A percentile compares a stretch with the other conserved stretches of the same genome.
Conservation (phyloP, 2,797 vertebrate species). For the Xenopus petersii region DNA sequence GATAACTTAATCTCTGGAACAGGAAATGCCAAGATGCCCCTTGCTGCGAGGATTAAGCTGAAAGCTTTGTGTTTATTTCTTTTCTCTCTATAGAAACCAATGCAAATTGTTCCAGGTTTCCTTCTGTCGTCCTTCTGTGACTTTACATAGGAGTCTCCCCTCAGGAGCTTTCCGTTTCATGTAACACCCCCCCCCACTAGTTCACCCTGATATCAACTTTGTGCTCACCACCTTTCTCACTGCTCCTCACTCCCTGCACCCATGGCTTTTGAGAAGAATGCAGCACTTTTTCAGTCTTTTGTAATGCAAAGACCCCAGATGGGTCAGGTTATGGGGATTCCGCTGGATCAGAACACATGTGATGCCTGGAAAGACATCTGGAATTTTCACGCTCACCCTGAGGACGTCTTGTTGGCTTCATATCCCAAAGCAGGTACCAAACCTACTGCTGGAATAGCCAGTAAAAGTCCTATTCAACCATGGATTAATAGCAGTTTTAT, state of each 20-base stretch:
- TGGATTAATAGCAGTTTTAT: too few relatives aligned
- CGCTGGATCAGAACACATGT: conserved; percentile 25
- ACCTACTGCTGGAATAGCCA: not conserved
- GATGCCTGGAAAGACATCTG: conserved; percentile 29
- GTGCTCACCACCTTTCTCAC: not conserved
- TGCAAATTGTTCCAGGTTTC: not conserved
- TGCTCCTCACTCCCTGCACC: not conserved
- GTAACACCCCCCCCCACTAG: too few relatives aligned
- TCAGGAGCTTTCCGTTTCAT: too few relatives aligned
- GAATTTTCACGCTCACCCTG: conserved; percentile 22
- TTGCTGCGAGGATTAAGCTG: too few relatives aligned
- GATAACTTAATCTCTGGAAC: too few relatives aligned
- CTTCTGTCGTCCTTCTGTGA: not conserved
- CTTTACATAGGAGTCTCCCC: not conserved
- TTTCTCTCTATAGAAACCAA: conserved; percentile 21
- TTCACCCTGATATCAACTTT: too few relatives aligned
- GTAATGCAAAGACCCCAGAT: conserved; percentile 17
- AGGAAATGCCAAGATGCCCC: too few relatives aligned
- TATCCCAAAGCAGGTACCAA: conserved; percentile 38
- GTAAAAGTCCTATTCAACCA: too few relatives aligned
- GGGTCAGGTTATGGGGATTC: conserved; percentile 9
- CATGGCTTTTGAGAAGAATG: conserved; percentile 32
- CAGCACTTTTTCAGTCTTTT: conserved; percentile 14
- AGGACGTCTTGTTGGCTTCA: conserved; percentile 27
- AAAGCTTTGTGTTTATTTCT: too few relatives aligned